Base-by-base conservation (phyloP, 2,113 vertebrate species). In the Semicossyphus pulcher region DNA sequence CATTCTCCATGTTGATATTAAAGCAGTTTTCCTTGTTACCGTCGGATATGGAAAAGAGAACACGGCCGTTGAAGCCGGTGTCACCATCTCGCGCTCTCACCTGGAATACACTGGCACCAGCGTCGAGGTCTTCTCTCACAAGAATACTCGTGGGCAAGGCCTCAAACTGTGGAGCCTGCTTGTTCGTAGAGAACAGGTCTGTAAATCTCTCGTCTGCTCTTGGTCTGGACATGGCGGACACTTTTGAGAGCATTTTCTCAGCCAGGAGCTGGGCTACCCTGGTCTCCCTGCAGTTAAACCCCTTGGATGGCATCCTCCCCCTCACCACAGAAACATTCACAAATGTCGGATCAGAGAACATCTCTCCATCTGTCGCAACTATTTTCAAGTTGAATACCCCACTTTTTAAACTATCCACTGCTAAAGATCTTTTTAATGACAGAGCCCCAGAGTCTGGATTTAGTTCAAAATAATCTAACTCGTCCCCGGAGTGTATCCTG, bases 251-350 rank as follows among this genome's bases (percentile, higher is more conserved):
- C 68, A 98, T 92, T 61, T 95, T 97, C 86, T 99, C 97, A 20
- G 97, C 96, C 85, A 99, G 76, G 56, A 94, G 94, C 86, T 98
- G 95, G 67, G 95, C 97, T 59, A 96, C 96, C 60, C 94, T 94
- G 1, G 97, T 99, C 87, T 99, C 97, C 87, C 92, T 93, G 85
- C 98, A 99, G 77, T 88, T 95, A 74, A 99, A 96, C 31, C 95
- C 95, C 78, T 93, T 95, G 36, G 95, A 91, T 75, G 95, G 93
- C 28, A 92, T 93, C 63, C 95, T 95, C 1, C 95, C 95, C n/a
- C 95, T 95, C 29, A 97, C 94, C 59, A 98, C 89, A 0, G 98
- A 96, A 71, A 99, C 95, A 78, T 99, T 99, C 67, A 99, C 94
- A 78, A 94, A 97, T 84, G 95, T 97, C 16, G 96, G 92, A n/a